These are phyloP conservation scores for Zaprionus lachaisei DNA, from an alignment of 1,140 invertebrate species.

Conservation along the genomic window DNA sequence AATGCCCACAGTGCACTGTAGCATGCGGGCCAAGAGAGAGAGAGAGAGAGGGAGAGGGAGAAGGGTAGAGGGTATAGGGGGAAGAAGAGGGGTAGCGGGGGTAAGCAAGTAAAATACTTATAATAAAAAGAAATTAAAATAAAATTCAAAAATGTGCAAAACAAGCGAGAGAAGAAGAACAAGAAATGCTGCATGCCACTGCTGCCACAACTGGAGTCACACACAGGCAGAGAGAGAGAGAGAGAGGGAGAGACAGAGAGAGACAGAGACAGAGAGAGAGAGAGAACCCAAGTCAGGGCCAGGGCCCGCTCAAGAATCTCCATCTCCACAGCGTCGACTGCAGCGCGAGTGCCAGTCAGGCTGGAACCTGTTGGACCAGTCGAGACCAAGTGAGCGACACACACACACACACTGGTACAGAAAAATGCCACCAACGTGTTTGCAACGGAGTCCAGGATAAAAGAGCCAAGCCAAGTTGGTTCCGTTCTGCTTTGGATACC, in stretches of 20 bases:
- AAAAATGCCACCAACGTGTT: slow-evolving; percentile 80
- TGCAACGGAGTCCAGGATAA: slow-evolving; percentile 62
- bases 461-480: slow-evolving; percentile 45
- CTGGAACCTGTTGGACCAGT: slow-evolving; percentile 81
- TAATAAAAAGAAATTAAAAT: slow-evolving; percentile 84
- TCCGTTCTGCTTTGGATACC: neutral
- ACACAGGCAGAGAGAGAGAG: no score
- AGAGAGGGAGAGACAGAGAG: neutral
- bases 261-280: neutral
- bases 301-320: slow-evolving; percentile 69
- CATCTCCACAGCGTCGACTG: slow-evolving; percentile 9
- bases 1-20: neutral
- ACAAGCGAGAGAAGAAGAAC: slow-evolving; percentile 51
- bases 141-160: slow-evolving; percentile 83
- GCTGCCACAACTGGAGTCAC: slow-evolving; percentile 10
- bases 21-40: slow-evolving; percentile 28
- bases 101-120: slow-evolving; percentile 68
- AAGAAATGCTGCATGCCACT: slow-evolving; percentile 78
- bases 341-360: slow-evolving; percentile 35
- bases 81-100: neutral
- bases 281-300: slow-evolving; percentile 23
- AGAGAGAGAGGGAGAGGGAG: slow-evolving; percentile 2
- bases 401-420: slow-evolving; percentile 36
- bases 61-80: neutral
- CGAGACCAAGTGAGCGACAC: slow-evolving; percentile 31